Evolutionary conservation across 2,888 invertebrate species (phyloP).

Genomic region (Muscina levida): DNA sequence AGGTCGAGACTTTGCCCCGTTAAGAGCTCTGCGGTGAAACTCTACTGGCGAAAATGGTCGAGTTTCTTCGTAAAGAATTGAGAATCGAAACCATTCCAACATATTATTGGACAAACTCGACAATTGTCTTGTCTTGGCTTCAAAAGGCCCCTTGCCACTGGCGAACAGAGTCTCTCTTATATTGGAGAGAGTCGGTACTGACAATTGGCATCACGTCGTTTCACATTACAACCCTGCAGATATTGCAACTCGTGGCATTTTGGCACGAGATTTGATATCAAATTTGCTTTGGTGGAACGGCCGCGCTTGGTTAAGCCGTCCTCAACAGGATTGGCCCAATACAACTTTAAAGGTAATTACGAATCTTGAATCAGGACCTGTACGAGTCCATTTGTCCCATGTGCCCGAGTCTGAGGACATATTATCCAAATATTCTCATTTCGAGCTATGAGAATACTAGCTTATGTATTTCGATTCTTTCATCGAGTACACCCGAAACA

Average conservation of each 20-base stretch:
- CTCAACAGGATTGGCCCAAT: too few relatives aligned
- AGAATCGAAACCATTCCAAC: neutral
- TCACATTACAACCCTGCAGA: slow-evolving; percentile 19
- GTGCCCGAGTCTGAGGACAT: neutral
- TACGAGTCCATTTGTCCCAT: neutral
- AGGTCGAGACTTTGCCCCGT: neutral
- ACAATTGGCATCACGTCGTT: slow-evolving; percentile 20
- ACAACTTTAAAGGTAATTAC: too few relatives aligned
- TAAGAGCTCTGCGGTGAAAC: slow-evolving; percentile 38
- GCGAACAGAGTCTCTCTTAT: slow-evolving; percentile 21
- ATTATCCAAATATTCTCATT: neutral
- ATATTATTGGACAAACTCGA: slow-evolving; percentile 27
- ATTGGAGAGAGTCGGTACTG: neutral
- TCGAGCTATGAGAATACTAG: neutral
- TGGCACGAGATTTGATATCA: slow-evolving; percentile 6
- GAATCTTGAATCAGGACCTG: too few relatives aligned
- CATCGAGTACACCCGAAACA: neutral
- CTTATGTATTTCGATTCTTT: slow-evolving; percentile 10
- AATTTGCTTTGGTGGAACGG: slow-evolving; percentile 12
- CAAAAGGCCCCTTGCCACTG: slow-evolving; percentile 21
- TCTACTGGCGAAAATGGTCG: slow-evolving; percentile 20
- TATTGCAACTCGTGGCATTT: slow-evolving; percentile 20
- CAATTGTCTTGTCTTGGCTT: slow-evolving; percentile 26
- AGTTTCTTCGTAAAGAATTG: slow-evolving; percentile 8
- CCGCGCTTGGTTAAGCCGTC: slow-evolving; percentile 16